Conservation (phyloP, 2,113 vertebrate species). For the Calypte anna region DNA sequence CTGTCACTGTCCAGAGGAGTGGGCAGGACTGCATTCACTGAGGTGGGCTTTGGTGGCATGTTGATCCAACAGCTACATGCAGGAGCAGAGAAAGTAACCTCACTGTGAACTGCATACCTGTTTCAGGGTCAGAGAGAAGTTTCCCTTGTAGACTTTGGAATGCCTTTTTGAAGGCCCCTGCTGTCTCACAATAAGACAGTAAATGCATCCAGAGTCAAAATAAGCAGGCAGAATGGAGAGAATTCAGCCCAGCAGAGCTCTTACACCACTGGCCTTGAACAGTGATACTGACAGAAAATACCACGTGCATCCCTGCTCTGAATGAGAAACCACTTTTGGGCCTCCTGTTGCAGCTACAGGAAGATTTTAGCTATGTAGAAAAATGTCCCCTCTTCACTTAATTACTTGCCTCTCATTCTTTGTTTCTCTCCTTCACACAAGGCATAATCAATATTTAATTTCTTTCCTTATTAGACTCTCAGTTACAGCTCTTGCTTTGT, state of each 20-base stretch:
- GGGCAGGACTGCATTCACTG: not conserved
- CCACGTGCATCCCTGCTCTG: not conserved
- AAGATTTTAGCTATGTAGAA: not conserved
- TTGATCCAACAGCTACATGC: not conserved
- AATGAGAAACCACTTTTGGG: not conserved
- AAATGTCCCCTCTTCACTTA: not conserved
- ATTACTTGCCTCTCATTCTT: not conserved
- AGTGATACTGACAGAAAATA: not conserved
- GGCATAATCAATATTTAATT: constrained; percentile 15
- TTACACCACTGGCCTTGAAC: not conserved
- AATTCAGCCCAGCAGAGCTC: not conserved
- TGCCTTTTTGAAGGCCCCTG: not conserved
- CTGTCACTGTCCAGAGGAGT: not conserved
- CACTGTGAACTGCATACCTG: fast-evolving
- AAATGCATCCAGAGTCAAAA: fast-evolving
- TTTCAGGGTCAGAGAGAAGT: not conserved
- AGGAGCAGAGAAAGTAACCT: not conserved
- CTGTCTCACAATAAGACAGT: not conserved
- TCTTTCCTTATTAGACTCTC: not conserved
- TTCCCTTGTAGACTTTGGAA: not conserved
- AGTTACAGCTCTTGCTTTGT: not conserved
- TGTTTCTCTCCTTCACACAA: not conserved
- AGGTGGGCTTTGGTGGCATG: fast-evolving
- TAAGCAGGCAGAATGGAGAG: not conserved
- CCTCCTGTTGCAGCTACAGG: not conserved